These are phyloP conservation scores for Nematopogon swammerdamellus DNA, from an alignment of 2,888 invertebrate species.

Conservation along the genomic window DNA sequence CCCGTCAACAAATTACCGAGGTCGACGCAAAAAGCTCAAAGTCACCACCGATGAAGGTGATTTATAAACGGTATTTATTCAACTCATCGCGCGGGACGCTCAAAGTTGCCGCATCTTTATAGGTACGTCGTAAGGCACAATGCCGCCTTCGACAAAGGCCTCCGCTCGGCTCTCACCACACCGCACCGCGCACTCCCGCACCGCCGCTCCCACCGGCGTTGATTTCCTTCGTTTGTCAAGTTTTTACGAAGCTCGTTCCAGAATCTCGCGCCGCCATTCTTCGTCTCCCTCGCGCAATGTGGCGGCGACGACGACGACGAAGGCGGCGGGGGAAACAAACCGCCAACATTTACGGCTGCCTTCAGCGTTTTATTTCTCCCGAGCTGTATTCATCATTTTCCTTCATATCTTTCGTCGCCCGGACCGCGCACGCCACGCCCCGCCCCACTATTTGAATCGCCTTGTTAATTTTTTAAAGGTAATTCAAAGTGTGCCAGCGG, in stretches of 20 bases:
- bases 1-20: background rate
- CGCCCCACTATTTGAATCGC: background rate
- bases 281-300: background rate
- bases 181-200: background rate
- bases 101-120: background rate
- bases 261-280: background rate
- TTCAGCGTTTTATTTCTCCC: background rate
- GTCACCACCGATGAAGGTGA: background rate
- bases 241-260: background rate
- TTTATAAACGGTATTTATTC: background rate
- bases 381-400: background rate
- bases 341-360: background rate
- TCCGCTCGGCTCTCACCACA: background rate
- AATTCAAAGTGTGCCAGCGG: background rate
- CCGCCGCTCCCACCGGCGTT: background rate
- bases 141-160: background rate
- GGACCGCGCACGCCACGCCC: background rate
- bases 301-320: too few species aligned
- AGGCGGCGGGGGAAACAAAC: too few species aligned
- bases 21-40: background rate
- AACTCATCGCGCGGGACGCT: background rate
- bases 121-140: background rate
- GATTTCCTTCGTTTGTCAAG: background rate
- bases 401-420: background rate
- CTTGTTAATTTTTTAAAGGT: background rate